Base-by-base conservation (phyloP, 2,113 vertebrate species). In the Stigmatopora nigra region DNA sequence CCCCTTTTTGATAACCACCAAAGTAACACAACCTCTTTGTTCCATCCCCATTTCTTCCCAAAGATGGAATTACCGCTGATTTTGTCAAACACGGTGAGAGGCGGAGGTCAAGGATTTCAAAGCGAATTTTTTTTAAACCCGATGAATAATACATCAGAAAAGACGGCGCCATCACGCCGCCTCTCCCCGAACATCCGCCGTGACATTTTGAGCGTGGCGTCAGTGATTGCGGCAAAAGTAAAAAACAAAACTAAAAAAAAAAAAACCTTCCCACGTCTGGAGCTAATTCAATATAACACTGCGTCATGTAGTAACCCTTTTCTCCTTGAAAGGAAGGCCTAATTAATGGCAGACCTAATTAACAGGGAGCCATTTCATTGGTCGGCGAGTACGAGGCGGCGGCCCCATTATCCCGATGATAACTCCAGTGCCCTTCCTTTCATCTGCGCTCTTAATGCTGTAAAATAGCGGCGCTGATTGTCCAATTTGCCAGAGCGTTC, bases 301-400 rank as follows among this genome's bases (percentile, higher is more conserved):
- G 59, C 67, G 14, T 67, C 41, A 71, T 73, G 81, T 78, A 76
- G 68, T 64, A 70, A 82, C 66, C 75, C 65, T 68, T 78, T 78
- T 87, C 82, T 80, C 85, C 84, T 86, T 84, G 82, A 84, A 78
- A 36, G 79, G 72, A 74, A 68, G 71, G 80, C 64, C 83, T 86
- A 87, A 89, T 89, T 87, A 88, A 85, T 85, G 83, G 82, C 71
- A 66, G 71, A 84, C 78, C 76, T 87, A 87, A 90, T 87, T 83
- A 88, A 86, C 80, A 6, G 53, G 72, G 76, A 80, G 77, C 72
- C 81, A 81, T 84, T 86, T 81, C 77, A 81, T 81, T 76, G 85
- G 83, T 56, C 67, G 76, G 78, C 82, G 77, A 83, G 84, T 77
- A 76, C 81, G 78, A 71, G 74, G 77, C 82, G 77, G 77, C 78